Percentiles rank a stretch among this genome's conserved stretches.
These are phyloP conservation scores for Pagrus major DNA, from an alignment of 2,113 vertebrate genomes.

Conservation along the genomic window DNA sequence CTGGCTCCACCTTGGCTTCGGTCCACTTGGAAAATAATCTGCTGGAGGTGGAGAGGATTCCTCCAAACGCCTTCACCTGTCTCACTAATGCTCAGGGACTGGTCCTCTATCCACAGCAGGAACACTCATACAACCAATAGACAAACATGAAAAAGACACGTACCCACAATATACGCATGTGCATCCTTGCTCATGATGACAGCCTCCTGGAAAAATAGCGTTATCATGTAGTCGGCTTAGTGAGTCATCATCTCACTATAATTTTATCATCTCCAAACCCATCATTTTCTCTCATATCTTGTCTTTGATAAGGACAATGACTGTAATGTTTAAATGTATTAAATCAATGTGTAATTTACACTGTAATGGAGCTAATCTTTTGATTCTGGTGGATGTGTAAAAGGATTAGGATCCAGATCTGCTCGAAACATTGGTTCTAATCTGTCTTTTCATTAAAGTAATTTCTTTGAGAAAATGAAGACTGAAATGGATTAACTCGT, in stretches of 20 bases:
- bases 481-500: constrained; percentile 36
- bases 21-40: constrained; percentile 88
- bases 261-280: neutral
- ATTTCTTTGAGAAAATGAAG: constrained; percentile 34
- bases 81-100: constrained; percentile 76
- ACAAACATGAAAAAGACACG: neutral
- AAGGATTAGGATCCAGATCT: neutral
- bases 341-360: constrained; percentile 36
- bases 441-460: constrained; percentile 24
- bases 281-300: neutral
- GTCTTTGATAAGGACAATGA: constrained; percentile 8
- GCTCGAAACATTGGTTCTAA: constrained; percentile 4
- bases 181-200: neutral
- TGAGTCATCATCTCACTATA: neutral
- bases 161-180: neutral
- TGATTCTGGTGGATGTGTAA: constrained; percentile 4
- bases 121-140: constrained; percentile 27
- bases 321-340: constrained; percentile 22
- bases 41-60: constrained; percentile 79
- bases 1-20: constrained; percentile 81
- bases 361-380: constrained; percentile 8
- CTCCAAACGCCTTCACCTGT: constrained; percentile 82
- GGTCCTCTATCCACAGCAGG: constrained; percentile 83
- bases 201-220: neutral
- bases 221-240: constrained; percentile 7